phyloP scores from a whole-genome alignment of 2,888 invertebrate genomes.

The Creontiades dilutus region DNA sequence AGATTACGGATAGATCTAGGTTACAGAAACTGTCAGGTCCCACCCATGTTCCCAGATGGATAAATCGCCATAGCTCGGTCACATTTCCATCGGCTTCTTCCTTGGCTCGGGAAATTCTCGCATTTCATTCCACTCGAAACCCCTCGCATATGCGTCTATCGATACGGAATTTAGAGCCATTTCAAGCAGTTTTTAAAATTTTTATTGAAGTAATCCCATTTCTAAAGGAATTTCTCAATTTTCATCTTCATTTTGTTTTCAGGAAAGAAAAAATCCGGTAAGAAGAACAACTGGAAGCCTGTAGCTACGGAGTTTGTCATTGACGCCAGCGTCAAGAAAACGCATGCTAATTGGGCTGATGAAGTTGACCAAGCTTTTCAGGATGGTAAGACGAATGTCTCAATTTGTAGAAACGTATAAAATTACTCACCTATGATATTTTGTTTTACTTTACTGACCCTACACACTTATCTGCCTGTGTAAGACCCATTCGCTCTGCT shows the following conservation, averaged over 20 bases:
- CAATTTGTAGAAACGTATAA: neutral
- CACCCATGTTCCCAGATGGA: conserved; percentile 61
- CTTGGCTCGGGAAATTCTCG: neutral
- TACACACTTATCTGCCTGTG: too few species aligned
- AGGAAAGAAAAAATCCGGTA: conserved; percentile 82
- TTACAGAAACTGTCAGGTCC: conserved; percentile 6
- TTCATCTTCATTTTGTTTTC: conserved; percentile 35
- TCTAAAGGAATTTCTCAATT: neutral
- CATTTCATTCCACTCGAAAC: neutral
- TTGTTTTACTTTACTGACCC: too few species aligned
- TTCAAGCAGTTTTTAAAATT: neutral
- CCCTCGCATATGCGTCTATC: neutral
- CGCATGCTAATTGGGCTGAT: conserved; percentile 85
- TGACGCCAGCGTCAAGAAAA: conserved; percentile 80
- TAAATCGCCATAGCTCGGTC: neutral
- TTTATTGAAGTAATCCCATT: neutral
- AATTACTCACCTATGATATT: too few species aligned
- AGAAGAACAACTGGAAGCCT: conserved; percentile 91
- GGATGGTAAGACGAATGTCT: conserved; percentile 31
- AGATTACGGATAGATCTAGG: too few species aligned
- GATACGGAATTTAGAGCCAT: neutral
- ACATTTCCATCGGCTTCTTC: conserved; percentile 12
- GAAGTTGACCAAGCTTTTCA: conserved; percentile 85
- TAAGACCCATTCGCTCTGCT: too few species aligned
- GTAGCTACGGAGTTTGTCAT: conserved; percentile 90